A percentile compares a stretch with the other conserved stretches of the same genome.
phyloP scores from a whole-genome alignment of 2,797 vertebrate genomes.

The Trachops cirrhosus region DNA sequence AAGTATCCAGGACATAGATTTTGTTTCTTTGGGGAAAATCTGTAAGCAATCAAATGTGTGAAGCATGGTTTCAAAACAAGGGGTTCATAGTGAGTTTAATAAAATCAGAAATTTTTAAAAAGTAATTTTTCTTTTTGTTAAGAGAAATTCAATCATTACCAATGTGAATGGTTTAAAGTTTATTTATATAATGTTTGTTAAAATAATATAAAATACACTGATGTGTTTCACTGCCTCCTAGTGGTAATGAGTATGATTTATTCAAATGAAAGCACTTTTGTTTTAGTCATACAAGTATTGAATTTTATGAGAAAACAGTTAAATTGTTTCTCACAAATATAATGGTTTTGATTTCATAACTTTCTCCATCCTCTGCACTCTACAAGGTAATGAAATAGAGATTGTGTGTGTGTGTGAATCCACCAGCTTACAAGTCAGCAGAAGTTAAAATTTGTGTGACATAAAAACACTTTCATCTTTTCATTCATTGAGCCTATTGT shows the following conservation, averaged over 20 bases:
- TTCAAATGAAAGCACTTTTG: neutral
- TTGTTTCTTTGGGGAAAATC: neutral
- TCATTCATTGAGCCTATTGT: neutral
- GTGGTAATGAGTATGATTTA: neutral
- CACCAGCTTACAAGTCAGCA: neutral
- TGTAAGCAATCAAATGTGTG: neutral
- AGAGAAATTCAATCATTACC: neutral
- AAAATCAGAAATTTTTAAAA: neutral
- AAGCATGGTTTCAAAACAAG: neutral
- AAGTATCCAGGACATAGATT: neutral
- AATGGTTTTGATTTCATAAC: neutral
- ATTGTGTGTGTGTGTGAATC: neutral
- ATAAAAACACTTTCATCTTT: neutral
- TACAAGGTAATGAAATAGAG: neutral
- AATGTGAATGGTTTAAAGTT: neutral
- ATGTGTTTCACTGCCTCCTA: neutral
- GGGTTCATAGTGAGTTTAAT: neutral
- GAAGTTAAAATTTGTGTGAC: neutral
- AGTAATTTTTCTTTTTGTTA: neutral
- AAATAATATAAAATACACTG: neutral
- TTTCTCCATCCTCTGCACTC: neutral
- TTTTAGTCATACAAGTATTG: neutral
- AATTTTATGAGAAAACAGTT: neutral
- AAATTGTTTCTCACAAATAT: neutral
- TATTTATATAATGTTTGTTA: neutral